phyloP scores from a whole-genome alignment of 2,113 vertebrate genomes.

The Lota lota region DNA sequence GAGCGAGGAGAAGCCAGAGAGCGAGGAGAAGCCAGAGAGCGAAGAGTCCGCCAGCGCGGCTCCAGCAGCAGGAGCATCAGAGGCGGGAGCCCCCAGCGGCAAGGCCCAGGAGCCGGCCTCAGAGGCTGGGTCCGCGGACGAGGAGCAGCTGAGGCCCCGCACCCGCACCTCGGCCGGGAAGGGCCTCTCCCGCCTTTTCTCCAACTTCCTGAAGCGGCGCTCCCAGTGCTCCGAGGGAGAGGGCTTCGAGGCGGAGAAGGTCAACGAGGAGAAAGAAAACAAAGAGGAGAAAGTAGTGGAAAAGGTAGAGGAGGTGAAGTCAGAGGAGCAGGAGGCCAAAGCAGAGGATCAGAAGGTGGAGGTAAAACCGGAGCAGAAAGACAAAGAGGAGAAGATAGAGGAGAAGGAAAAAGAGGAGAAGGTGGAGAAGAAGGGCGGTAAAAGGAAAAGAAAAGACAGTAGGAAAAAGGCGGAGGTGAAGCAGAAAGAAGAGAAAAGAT shows the following conservation, averaged over 20 bases:
- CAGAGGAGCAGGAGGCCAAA: constrained; percentile 35
- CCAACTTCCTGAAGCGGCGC: constrained; percentile 87
- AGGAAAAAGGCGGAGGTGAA: constrained; percentile 8
- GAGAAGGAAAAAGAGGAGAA: constrained; percentile 31
- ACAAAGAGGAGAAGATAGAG: background rate
- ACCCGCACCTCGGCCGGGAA: constrained; percentile 77
- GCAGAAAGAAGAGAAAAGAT: constrained; percentile 32
- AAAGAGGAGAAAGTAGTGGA: constrained; percentile 47
- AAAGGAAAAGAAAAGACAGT: constrained; percentile 19
- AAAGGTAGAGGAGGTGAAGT: constrained; percentile 28
- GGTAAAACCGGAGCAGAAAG: background rate
- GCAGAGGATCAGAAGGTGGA: constrained; percentile 20
- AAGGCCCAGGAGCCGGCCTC: constrained; percentile 54
- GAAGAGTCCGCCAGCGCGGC: constrained; percentile 14
- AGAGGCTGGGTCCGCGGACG: constrained; percentile 58
- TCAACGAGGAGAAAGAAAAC: constrained; percentile 53
- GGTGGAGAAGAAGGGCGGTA: constrained; percentile 8
- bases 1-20: constrained; percentile 32
- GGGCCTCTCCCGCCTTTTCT: constrained; percentile 88
- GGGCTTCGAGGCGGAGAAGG: constrained; percentile 68
- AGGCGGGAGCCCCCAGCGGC: constrained; percentile 41
- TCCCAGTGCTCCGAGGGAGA: constrained; percentile 84
- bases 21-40: constrained; percentile 23
- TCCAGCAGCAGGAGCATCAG: constrained; percentile 20
- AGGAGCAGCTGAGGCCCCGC: constrained; percentile 77